Conservation (phyloP, 2,113 vertebrate species). For the Catharus fuscescens region DNA sequence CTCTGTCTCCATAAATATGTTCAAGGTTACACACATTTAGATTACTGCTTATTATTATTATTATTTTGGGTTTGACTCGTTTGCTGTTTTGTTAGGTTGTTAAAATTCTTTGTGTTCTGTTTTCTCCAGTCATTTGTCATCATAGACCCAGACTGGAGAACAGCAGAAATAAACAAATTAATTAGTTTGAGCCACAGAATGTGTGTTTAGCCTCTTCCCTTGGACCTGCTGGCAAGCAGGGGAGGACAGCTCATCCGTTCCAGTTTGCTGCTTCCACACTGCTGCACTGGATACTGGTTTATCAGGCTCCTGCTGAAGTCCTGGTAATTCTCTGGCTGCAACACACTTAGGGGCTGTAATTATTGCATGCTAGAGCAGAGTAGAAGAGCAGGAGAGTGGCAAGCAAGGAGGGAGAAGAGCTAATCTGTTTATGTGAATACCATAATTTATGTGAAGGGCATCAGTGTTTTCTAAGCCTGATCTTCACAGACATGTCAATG, state of each 20-base stretch:
- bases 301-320: not conserved
- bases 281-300: not conserved
- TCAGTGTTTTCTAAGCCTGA: not conserved
- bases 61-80: not conserved
- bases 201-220: not conserved
- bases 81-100: not conserved
- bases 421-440: not conserved
- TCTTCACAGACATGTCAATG: not conserved
- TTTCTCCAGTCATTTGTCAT: slow-evolving; percentile 30
- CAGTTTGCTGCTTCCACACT: not conserved
- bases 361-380: not conserved
- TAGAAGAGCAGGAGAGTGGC: not conserved
- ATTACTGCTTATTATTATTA: not conserved
- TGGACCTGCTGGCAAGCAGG: slow-evolving; percentile 34
- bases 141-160: not conserved
- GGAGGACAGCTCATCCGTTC: slow-evolving; percentile 22
- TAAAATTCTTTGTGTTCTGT: slow-evolving; percentile 28
- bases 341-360: not conserved
- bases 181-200: slow-evolving; percentile 26
- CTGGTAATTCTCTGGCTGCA: not conserved
- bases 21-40: not conserved
- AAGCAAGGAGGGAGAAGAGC: not conserved
- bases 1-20: not conserved
- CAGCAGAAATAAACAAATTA: slow-evolving; percentile 38
- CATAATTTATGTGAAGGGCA: not conserved